Evolutionary conservation across 1,140 invertebrate species (phyloP).

Genomic region (Drosophila hydei): DNA sequence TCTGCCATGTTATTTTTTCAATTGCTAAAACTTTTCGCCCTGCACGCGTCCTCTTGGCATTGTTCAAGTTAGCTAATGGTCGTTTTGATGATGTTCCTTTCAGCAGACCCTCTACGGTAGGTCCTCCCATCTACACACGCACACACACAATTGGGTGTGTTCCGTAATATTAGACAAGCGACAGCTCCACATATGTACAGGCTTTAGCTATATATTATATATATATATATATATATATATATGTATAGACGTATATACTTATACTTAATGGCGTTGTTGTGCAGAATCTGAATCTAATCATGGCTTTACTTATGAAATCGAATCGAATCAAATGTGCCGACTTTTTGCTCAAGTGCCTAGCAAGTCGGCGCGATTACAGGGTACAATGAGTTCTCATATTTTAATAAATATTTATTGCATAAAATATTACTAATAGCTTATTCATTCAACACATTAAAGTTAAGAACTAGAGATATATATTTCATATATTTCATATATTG

Average conservation of each 20-base stretch:
- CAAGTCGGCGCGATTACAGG: conserved; percentile 14
- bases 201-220: not conserved
- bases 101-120: conserved; percentile 3
- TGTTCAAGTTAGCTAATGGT: conserved; percentile 68
- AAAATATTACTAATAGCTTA: too few relatives aligned
- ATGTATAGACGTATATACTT: too few relatives aligned
- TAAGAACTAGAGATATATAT: too few relatives aligned
- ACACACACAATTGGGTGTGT: conserved; percentile 34
- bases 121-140: not conserved
- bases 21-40: conserved; percentile 46
- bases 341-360: conserved; percentile 5
- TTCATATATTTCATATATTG: too few relatives aligned
- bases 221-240: not conserved
- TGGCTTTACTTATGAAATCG: conserved; percentile 64
- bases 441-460: too few relatives aligned
- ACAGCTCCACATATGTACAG: not conserved
- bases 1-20: conserved; percentile 54
- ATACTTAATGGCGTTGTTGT: too few relatives aligned
- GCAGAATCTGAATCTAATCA: conserved; percentile 64
- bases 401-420: too few relatives aligned
- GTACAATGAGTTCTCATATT: conserved; percentile 6
- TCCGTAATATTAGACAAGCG: conserved; percentile 14
- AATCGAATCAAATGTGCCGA: conserved; percentile 51
- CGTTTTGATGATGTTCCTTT: conserved; percentile 75
- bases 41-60: conserved; percentile 11